phyloP scores from a whole-genome alignment of 2,797 vertebrate genomes.

The Remorina albescens region DNA sequence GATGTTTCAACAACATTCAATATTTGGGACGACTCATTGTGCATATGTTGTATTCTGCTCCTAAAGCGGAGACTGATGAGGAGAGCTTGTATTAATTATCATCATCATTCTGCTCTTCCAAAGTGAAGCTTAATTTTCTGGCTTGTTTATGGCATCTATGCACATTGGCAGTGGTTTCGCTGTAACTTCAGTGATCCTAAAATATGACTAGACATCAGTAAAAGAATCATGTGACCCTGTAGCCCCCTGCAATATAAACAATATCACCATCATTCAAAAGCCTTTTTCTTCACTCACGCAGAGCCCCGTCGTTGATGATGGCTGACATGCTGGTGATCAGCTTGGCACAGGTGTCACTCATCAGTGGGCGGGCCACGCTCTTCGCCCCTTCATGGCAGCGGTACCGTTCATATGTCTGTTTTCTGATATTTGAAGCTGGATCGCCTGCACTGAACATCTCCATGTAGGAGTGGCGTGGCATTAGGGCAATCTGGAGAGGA shows the following conservation, averaged over 20 bases:
- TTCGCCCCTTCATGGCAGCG: conserved; percentile 90
- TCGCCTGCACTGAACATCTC: conserved; percentile 95
- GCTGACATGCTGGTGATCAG: conserved; percentile 93
- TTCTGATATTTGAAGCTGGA: conserved; percentile 83
- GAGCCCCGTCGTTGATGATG: conserved; percentile 89
- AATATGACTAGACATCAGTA: too few species aligned
- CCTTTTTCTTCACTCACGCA: conserved; percentile 83
- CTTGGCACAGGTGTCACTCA: conserved; percentile 89
- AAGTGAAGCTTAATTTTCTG: too few species aligned
- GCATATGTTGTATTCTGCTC: too few species aligned
- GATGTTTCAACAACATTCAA: too few species aligned
- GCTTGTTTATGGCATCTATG: too few species aligned
- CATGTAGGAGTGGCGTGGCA: conserved; percentile 90
- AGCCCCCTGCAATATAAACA: conserved; percentile 4
- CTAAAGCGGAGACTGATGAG: too few species aligned
- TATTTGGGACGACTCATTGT: too few species aligned
- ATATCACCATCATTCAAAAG: neutral
- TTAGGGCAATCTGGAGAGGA: conserved; percentile 86
- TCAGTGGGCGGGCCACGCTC: conserved; percentile 75
- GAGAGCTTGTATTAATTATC: too few species aligned
- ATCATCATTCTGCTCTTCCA: too few species aligned
- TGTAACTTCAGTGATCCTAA: neutral
- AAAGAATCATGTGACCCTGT: neutral
- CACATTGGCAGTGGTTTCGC: too few species aligned
- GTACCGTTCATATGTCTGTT: conserved; percentile 91